Evolutionary conservation across 2,888 invertebrate genomes (phyloP).

Genomic region (Arrhopalites spinosus): DNA sequence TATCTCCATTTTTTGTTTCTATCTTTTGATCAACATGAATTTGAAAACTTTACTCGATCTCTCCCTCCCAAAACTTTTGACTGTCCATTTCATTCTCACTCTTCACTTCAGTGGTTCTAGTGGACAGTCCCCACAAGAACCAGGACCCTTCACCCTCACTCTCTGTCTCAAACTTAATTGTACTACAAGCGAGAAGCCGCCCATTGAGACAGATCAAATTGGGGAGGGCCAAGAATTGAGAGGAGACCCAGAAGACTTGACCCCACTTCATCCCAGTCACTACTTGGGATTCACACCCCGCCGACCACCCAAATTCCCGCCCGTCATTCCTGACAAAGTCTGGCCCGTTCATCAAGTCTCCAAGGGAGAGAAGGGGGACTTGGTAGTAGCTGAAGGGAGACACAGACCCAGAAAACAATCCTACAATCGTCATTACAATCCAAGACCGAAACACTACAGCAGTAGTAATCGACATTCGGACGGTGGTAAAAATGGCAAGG

Average conservation of each 20-base stretch:
- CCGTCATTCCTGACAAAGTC: conserved; percentile 10
- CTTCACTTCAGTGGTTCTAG: background rate
- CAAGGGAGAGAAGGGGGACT: conserved; percentile 35
- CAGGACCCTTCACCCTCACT: too few relatives aligned
- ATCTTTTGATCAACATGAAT: too few relatives aligned
- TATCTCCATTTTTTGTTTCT: too few relatives aligned
- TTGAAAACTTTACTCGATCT: too few relatives aligned
- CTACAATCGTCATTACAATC: conserved; percentile 36
- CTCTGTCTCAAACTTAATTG: background rate
- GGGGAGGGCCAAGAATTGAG: background rate
- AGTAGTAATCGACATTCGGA: conserved; percentile 37
- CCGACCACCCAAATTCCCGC: background rate
- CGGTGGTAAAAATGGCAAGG: conserved; percentile 33
- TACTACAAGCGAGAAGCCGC: background rate
- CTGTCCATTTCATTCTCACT: background rate
- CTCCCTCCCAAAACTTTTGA: too few relatives aligned
- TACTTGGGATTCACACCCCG: conserved; percentile 3
- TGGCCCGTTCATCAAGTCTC: background rate
- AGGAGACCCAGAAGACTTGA: conserved; percentile 35
- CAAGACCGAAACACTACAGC: conserved; percentile 30
- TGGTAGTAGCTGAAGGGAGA: conserved; percentile 14
- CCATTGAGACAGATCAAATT: background rate
- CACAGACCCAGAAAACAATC: conserved; percentile 30
- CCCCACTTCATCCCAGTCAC: conserved; percentile 19
- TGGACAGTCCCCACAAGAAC: too few relatives aligned